phyloP scores from a whole-genome alignment of 1,140 invertebrate species.

The Idris sp. region DNA sequence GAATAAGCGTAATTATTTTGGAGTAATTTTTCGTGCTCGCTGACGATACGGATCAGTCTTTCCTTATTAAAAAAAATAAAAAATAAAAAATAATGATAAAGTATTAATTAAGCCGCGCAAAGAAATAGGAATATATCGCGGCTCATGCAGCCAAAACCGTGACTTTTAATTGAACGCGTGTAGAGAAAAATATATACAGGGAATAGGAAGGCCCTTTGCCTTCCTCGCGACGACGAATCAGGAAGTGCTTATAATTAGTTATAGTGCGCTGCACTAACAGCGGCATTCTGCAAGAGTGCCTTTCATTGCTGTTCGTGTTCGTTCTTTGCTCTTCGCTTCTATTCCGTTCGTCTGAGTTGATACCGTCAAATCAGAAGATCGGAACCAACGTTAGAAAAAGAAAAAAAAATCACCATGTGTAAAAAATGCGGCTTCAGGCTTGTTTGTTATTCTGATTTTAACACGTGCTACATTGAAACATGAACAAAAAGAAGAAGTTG shows the following conservation, averaged over 20 bases:
- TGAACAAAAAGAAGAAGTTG: too few species aligned
- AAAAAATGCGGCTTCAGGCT: too few species aligned
- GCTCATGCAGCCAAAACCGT: conserved; percentile 61
- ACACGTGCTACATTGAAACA: too few species aligned
- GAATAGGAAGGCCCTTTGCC: conserved; percentile 62
- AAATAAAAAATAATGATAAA: conserved; percentile 49
- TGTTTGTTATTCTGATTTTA: too few species aligned
- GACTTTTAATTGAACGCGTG: conserved; percentile 61
- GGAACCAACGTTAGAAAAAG: conserved; percentile 50
- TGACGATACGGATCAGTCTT: conserved; percentile 50
- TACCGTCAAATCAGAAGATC: conserved; percentile 61
- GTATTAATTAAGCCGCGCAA: conserved; percentile 58
- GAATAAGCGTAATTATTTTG: conserved; percentile 36
- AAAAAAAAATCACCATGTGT: too few species aligned
- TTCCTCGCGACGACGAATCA: conserved; percentile 57
- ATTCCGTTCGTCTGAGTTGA: conserved; percentile 40
- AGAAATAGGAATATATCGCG: conserved; percentile 52
- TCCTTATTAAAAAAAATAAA: conserved; percentile 53
- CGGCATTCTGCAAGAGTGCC: conserved; percentile 77
- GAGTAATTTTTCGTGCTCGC: conserved; percentile 40
- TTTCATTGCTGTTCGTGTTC: conserved; percentile 62
- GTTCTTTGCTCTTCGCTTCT: conserved; percentile 34
- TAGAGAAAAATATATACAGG: conserved; percentile 56
- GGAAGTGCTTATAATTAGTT: conserved; percentile 75
- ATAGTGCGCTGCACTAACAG: conserved; percentile 78